Percentiles rank a stretch among this genome's conserved stretches.
These are phyloP conservation scores for Andrena chrysosceles DNA, from an alignment of 2,888 invertebrate genomes.

Conservation along the genomic window DNA sequence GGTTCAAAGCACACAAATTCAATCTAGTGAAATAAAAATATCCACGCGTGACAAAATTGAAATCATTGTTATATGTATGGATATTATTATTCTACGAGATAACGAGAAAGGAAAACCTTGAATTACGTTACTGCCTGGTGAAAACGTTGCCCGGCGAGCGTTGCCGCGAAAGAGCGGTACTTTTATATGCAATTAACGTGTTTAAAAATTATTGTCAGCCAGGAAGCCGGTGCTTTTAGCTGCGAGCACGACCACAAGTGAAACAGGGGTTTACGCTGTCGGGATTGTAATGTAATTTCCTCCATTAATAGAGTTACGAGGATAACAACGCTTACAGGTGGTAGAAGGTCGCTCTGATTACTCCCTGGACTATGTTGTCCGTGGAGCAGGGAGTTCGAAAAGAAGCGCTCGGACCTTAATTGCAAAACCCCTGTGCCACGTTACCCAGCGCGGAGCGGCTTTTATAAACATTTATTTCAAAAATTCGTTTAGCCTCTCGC, in stretches of 20 bases:
- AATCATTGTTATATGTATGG: not conserved
- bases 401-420: not conserved
- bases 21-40: too few relatives aligned
- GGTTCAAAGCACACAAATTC: too few relatives aligned
- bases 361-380: not conserved
- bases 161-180: not conserved
- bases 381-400: not conserved
- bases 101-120: not conserved
- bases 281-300: conserved; percentile 28
- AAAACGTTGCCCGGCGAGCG: not conserved
- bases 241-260: not conserved
- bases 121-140: not conserved
- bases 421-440: not conserved
- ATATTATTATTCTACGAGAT: not conserved
- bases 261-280: not conserved
- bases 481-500: not conserved
- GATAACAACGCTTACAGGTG: conserved; percentile 9
- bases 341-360: not conserved
- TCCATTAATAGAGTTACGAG: not conserved
- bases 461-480: not conserved
- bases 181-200: conserved; percentile 27
- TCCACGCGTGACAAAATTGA: not conserved
- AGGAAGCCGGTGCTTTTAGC: conserved; percentile 1
- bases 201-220: conserved; percentile 27
- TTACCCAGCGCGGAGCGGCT: not conserved